A percentile compares a stretch with the other conserved stretches of the same genome.
Evolutionary conservation across 1,140 invertebrate genomes (phyloP).

Genomic region (Pogonomyrmex barbatus): DNA sequence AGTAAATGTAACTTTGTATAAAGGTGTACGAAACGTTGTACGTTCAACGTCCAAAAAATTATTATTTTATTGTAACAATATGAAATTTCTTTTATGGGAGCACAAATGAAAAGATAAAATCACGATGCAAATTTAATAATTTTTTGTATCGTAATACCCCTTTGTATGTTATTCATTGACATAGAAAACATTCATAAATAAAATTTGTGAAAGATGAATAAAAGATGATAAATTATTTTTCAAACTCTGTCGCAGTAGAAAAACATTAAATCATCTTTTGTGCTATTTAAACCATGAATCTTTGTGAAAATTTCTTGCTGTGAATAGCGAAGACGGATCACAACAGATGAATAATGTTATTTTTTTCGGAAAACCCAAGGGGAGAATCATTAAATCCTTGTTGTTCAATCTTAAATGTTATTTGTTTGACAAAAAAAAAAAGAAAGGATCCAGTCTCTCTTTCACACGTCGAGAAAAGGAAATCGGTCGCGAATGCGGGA

Average conservation of each 20-base stretch:
- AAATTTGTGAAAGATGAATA: background rate
- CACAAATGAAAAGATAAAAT: background rate
- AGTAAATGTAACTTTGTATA: background rate
- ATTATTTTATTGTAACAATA: background rate
- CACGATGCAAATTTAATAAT: background rate
- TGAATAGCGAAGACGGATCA: background rate
- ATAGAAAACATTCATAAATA: background rate
- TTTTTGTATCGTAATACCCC: background rate
- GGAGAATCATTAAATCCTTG: background rate
- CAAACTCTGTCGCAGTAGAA: background rate
- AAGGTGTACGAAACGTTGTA: background rate
- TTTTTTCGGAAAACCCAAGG: background rate
- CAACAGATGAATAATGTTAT: background rate
- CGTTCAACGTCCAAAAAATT: background rate
- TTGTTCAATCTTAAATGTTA: constrained; percentile 11
- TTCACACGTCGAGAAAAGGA: background rate
- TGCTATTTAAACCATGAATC: background rate
- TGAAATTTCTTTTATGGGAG: background rate
- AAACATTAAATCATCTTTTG: background rate
- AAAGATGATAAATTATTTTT: background rate
- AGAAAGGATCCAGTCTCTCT: background rate
- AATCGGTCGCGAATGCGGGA: background rate
- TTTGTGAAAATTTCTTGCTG: background rate
- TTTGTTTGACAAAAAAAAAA: background rate
- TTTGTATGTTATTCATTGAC: background rate